These are phyloP conservation scores for Conger conger DNA, from an alignment of 2,113 vertebrate species.

Conservation along the genomic window DNA sequence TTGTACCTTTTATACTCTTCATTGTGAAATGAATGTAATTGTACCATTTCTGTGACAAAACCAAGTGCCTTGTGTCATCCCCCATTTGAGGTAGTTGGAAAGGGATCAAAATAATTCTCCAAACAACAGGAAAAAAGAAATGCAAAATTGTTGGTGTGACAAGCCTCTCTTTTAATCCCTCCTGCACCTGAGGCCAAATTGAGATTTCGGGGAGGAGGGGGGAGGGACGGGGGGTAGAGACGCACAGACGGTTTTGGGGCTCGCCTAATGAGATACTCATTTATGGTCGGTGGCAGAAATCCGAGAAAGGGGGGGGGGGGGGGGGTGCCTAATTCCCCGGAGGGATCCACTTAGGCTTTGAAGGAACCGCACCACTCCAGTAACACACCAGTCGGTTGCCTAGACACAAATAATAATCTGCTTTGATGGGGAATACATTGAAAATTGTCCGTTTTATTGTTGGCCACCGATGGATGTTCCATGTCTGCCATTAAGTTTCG, in stretches of 20 bases:
- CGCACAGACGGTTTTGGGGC: conserved; percentile 16
- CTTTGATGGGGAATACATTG: conserved; percentile 27
- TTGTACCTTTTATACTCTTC: neutral
- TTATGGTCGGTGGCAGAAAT: conserved; percentile 52
- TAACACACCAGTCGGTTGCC: conserved; percentile 34
- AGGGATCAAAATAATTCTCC: neutral
- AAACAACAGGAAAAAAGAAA: conserved; percentile 7
- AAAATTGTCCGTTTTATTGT: neutral
- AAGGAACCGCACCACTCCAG: conserved; percentile 43
- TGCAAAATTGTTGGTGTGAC: conserved; percentile 45
- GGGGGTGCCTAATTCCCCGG: conserved; percentile 41
- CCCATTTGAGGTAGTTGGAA: neutral
- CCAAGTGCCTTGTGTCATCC: neutral
- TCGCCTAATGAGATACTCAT: conserved; percentile 59
- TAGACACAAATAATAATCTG: conserved; percentile 35
- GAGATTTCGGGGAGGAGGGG: conserved; percentile 41
- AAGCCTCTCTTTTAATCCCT: conserved; percentile 51
- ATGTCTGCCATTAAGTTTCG: conserved; percentile 28
- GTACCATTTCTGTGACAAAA: neutral
- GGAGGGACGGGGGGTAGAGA: neutral
- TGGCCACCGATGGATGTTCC: conserved; percentile 18
- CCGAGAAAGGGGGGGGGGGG: conserved; percentile 50
- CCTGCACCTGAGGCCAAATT: conserved; percentile 44
- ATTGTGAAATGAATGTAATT: neutral
- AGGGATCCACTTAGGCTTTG: conserved; percentile 58